These are phyloP conservation scores for Dolichotis patagonum DNA, from an alignment of 2,113 vertebrate genomes.

Conservation along the genomic window DNA sequence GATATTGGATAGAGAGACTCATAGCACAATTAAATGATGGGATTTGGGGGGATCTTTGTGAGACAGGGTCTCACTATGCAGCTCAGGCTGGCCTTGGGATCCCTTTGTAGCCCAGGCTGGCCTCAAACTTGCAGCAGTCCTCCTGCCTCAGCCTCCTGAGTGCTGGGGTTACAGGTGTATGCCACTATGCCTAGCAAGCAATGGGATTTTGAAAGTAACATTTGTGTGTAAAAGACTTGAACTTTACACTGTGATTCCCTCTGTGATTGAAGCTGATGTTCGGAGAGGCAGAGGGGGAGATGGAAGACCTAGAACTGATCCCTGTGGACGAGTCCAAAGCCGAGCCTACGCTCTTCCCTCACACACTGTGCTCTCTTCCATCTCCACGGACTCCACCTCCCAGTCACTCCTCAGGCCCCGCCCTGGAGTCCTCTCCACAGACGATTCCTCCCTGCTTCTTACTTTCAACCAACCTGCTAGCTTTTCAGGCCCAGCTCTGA, in stretches of 20 bases:
- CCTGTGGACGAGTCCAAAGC: not conserved
- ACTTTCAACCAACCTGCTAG: too few relatives aligned
- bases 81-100: not conserved
- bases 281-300: not conserved
- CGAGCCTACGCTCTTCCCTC: not conserved
- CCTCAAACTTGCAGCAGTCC: not conserved
- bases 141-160: not conserved
- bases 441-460: not conserved
- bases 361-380: not conserved
- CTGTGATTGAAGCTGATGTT: not conserved
- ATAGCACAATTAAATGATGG: not conserved
- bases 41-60: not conserved
- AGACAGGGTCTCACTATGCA: not conserved
- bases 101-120: not conserved
- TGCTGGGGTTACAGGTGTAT: not conserved
- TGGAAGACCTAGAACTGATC: too few relatives aligned
- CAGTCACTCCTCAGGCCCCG: not conserved
- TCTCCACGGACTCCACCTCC: accelerated
- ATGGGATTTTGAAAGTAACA: not conserved
- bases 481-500: not conserved
- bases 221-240: not conserved
- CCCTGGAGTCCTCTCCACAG: accelerated
- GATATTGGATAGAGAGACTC: not conserved
- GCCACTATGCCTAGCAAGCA: not conserved
- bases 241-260: not conserved